Base-by-base conservation (phyloP, 2,797 vertebrate genomes). In the Centroberyx gerrardi region DNA sequence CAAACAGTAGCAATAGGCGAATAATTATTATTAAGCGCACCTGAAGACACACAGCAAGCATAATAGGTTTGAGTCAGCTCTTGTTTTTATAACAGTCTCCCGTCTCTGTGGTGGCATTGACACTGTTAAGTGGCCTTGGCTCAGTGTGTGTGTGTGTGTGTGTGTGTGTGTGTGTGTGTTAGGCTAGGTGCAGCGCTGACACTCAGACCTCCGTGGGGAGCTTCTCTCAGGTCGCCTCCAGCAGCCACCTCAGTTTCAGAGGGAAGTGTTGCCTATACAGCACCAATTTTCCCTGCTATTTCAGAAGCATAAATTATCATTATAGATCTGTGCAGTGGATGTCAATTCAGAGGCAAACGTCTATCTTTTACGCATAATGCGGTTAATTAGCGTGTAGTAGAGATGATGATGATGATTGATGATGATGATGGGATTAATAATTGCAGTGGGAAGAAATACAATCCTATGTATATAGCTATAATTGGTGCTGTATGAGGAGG, bases 121-220 rank as follows among this genome's bases (percentile, higher is more conserved):
- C 72, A 84, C 66, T 46, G 38, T 55, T 22, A 68, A 81, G 78
- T 85, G 83, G 80, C 80, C 81, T 77, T 68, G 82, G 67, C 60
- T 70, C 31, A 0, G 66, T 53, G 58, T 58, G 40, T 33, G 68
- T 15, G 27, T 28, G 63, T 17, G 63, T 27, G 63, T 17, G 38
- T 62, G 48, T 12, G 18, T 62, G 58, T 13, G 59, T 18, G 46
- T 8, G 59, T 18, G 33, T 29, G 55, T 56, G 42, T 18, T 40
- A 12, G 36, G 14, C 27, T 18, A 72, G 40, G 48, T 54, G 75
- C 70, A 33, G 51, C 40, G 27, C 61, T 72, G 60, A 44, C 61
- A 64, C 70, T 56, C 29, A 52, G 27, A 5, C 49, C 67, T 54
- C 61, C 28, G 67, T 62, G 9, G 69, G 65, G 56, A 74, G 78